A percentile compares a stretch with the other conserved stretches of the same genome.
Conservation (phyloP, 2,797 vertebrate genomes). For the Gallinago solitaria region DNA sequence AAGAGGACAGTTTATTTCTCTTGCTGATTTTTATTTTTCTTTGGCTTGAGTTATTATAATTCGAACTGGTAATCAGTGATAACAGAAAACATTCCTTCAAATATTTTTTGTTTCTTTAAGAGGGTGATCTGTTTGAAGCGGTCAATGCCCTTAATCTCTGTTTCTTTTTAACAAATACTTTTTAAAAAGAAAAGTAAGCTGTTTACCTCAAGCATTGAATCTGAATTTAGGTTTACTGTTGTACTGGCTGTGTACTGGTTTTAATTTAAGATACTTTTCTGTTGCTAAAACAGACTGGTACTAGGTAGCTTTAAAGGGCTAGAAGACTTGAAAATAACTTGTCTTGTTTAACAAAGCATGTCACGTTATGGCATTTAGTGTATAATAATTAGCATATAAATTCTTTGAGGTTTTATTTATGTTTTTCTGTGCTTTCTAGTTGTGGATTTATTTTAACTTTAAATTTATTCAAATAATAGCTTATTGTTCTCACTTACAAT, state of each 20-base stretch:
- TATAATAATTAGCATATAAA: background rate
- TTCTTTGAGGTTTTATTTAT: background rate
- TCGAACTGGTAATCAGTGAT: background rate
- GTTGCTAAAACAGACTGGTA: background rate
- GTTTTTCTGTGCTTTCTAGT: background rate
- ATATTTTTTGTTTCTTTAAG: background rate
- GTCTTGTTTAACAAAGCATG: background rate
- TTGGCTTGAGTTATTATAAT: background rate
- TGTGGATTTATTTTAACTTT: background rate
- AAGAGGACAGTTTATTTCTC: background rate
- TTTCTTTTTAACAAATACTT: background rate
- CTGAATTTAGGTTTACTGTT: background rate
- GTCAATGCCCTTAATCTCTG: background rate
- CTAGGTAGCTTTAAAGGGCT: background rate
- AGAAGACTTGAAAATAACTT: background rate
- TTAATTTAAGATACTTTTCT: background rate
- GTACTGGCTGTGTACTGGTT: background rate
- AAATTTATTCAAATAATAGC: background rate
- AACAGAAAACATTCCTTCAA: background rate
- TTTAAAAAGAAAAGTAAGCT: background rate
- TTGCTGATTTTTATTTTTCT: background rate
- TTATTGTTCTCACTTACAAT: background rate
- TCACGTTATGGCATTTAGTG: background rate
- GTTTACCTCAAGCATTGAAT: background rate
- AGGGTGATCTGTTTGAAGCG: background rate